Percentiles rank a stretch among this genome's conserved stretches.
phyloP scores from a whole-genome alignment of 2,888 invertebrate species.

The Brachylomia viminalis region DNA sequence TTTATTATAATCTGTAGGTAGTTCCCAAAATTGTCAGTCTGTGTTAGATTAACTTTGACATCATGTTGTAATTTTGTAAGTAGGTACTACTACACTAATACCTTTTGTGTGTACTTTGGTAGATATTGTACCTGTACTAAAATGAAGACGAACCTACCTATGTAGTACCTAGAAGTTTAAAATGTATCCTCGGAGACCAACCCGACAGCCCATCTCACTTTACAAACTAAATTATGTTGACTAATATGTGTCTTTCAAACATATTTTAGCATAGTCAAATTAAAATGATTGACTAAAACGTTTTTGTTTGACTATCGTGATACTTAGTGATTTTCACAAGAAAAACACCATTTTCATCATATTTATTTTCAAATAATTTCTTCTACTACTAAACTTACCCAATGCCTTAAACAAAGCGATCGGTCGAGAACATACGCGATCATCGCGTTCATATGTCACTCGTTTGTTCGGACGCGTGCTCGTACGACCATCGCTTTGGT shows the following conservation, averaged over 20 bases:
- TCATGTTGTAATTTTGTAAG: not conserved
- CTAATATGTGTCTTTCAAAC: slow-evolving; percentile 6
- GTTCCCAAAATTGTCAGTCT: not conserved
- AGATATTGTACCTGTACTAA: no score
- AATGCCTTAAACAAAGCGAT: not conserved
- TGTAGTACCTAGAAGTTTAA: slow-evolving; percentile 6
- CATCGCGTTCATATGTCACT: not conserved
- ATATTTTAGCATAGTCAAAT: not conserved
- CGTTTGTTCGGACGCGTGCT: not conserved
- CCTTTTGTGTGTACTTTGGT: not conserved
- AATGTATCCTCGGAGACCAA: slow-evolving; percentile 5
- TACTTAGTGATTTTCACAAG: not conserved
- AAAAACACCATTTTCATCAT: not conserved
- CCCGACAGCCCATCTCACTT: slow-evolving; percentile 2
- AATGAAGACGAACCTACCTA: slow-evolving; percentile 2
- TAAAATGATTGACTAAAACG: not conserved
- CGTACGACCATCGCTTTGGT: not conserved
- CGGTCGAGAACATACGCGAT: not conserved
- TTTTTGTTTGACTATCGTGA: not conserved
- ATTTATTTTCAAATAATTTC: not conserved
- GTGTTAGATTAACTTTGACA: not conserved
- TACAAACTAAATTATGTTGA: not conserved
- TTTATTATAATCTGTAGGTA: not conserved
- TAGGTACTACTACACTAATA: not conserved
- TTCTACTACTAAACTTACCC: not conserved